phyloP scores from a whole-genome alignment of 2,888 invertebrate species.

The Oscheius sp. region DNA sequence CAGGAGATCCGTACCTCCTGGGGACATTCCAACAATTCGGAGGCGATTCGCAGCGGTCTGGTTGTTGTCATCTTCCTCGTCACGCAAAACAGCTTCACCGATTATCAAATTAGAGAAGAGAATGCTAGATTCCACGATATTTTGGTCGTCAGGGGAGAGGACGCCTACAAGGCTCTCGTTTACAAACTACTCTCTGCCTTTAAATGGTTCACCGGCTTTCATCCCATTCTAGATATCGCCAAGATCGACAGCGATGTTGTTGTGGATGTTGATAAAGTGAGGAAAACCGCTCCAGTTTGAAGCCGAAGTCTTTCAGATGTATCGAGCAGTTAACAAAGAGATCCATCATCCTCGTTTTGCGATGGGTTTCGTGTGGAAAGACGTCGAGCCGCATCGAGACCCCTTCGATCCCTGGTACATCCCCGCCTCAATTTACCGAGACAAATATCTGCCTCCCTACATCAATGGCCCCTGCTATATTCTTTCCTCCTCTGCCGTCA shows the following conservation, averaged over 20 bases:
- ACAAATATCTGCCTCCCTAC: neutral
- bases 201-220: neutral
- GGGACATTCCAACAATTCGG: neutral
- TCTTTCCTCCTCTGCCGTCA: neutral
- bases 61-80: neutral
- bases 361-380: neutral
- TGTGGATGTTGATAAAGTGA: neutral
- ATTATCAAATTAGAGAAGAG: neutral
- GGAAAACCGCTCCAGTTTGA: neutral
- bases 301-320: neutral
- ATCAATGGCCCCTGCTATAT: slow-evolving; percentile 1
- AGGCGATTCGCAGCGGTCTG: neutral
- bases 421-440: neutral
- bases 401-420: slow-evolving; percentile 9
- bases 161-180: slow-evolving; percentile 7
- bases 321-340: slow-evolving; percentile 6
- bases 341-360: neutral
- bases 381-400: neutral
- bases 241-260: slow-evolving; percentile 6
- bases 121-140: neutral
- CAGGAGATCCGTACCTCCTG: neutral
- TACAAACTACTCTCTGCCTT: neutral
- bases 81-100: neutral
- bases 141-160: neutral
- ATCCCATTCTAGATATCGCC: neutral